phyloP scores from a whole-genome alignment of 2,113 vertebrate species.

The Nothocercus nigrocapillus region DNA sequence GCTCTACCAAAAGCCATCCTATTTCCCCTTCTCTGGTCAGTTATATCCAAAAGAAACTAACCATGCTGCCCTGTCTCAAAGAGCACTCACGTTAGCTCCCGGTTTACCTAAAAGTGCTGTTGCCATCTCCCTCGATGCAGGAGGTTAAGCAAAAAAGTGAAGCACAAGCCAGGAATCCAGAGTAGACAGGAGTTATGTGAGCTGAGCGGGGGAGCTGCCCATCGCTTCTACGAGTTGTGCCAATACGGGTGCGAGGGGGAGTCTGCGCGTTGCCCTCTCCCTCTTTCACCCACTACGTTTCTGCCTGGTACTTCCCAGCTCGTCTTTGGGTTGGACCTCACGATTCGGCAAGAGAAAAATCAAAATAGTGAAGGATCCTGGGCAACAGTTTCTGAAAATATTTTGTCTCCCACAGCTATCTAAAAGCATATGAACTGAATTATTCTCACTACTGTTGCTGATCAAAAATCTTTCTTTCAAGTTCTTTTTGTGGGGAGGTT shows the following conservation, averaged over 20 bases:
- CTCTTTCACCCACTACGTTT: background rate
- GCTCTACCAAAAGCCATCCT: background rate
- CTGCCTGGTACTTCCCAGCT: background rate
- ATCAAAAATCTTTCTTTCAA: slow-evolving; percentile 61
- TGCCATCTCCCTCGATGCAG: background rate
- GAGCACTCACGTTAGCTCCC: background rate
- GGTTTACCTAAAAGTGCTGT: background rate
- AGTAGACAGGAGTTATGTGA: background rate
- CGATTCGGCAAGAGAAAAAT: background rate
- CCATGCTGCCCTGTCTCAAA: background rate
- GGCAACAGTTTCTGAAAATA: slow-evolving; percentile 16
- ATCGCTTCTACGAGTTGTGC: background rate
- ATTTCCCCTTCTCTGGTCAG: background rate
- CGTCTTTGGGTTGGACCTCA: background rate
- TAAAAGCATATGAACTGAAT: slow-evolving; percentile 61
- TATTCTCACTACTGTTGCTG: slow-evolving; percentile 52
- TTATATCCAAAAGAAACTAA: background rate
- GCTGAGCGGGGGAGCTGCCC: background rate
- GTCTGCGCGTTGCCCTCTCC: background rate
- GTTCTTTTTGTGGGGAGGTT: slow-evolving; percentile 37
- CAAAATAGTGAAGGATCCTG: background rate
- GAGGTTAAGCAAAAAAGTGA: background rate
- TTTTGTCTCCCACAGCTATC: slow-evolving; percentile 48
- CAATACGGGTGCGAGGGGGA: rapidly evolving
- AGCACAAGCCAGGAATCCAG: background rate